Evolutionary conservation across 2,888 invertebrate genomes (phyloP).

Genomic region (Patella caerulea): DNA sequence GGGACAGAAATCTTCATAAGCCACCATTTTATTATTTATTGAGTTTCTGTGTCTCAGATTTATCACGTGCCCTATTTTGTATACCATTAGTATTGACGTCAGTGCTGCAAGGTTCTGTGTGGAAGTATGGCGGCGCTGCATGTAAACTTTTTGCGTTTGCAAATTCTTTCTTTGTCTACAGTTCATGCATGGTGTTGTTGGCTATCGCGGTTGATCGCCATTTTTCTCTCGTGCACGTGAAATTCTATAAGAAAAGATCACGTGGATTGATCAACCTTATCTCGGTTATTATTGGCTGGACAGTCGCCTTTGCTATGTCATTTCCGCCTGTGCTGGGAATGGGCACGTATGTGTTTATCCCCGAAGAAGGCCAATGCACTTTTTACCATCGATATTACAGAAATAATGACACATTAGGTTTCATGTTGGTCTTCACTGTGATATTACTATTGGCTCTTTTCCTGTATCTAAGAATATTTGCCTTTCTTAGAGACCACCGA

Average conservation of each 20-base stretch:
- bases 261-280: conserved; percentile 55
- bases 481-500: conserved; percentile 59
- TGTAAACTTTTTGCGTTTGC: conserved; percentile 64
- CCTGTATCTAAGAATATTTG: conserved; percentile 60
- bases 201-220: conserved; percentile 62
- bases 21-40: conserved; percentile 66
- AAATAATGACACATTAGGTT: conserved; percentile 62
- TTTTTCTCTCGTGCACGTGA: conserved; percentile 52
- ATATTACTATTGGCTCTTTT: conserved; percentile 51
- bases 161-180: conserved; percentile 64
- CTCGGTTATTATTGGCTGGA: conserved; percentile 56
- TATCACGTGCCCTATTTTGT: conserved; percentile 62
- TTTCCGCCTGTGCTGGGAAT: conserved; percentile 66
- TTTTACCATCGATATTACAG: conserved; percentile 59
- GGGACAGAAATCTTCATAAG: conserved; percentile 49
- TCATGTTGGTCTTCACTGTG: conserved; percentile 57
- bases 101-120: conserved; percentile 56
- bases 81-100: conserved; percentile 62
- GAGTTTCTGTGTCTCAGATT: conserved; percentile 60
- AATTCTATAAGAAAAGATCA: conserved; percentile 57
- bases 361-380: conserved; percentile 62
- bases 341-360: conserved; percentile 60
- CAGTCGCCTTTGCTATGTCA: conserved; percentile 58
- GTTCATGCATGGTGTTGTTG: conserved; percentile 55
- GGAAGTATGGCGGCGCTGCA: conserved; percentile 58